phyloP scores from a whole-genome alignment of 2,888 invertebrate genomes.

The Cheilosia variabilis region DNA sequence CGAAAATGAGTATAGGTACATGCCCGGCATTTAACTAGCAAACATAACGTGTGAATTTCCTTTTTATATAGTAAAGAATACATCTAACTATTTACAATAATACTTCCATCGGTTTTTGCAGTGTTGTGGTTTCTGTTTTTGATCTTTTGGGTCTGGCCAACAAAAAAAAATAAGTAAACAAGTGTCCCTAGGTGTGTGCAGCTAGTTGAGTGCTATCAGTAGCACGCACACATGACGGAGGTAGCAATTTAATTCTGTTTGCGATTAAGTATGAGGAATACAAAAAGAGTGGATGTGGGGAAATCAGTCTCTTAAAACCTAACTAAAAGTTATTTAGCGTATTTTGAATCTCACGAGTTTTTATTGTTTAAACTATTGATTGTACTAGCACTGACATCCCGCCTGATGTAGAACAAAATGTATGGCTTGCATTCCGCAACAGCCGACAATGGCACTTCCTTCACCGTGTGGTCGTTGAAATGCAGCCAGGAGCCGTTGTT shows the following conservation, averaged over 20 bases:
- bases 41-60: slow-evolving; percentile 20
- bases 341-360: slow-evolving; percentile 70
- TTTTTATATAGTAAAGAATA: slow-evolving; percentile 29
- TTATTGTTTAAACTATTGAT: slow-evolving; percentile 66
- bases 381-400: slow-evolving; percentile 83
- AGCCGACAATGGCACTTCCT: slow-evolving; percentile 85
- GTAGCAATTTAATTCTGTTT: slow-evolving; percentile 41
- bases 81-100: slow-evolving; percentile 68
- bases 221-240: slow-evolving; percentile 4
- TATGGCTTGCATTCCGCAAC: slow-evolving; percentile 93
- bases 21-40: slow-evolving; percentile 35
- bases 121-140: neutral
- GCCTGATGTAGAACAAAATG: slow-evolving; percentile 92
- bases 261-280: slow-evolving; percentile 21
- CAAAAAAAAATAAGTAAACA: neutral
- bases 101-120: slow-evolving; percentile 67
- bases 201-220: slow-evolving; percentile 5
- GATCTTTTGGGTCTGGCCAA: no score
- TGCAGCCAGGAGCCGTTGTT: slow-evolving; percentile 93
- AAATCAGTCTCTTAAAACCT: slow-evolving; percentile 76
- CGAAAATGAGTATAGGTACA: neutral
- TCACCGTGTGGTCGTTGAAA: slow-evolving; percentile 94
- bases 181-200: slow-evolving; percentile 9
- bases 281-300: slow-evolving; percentile 51
- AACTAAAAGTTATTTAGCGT: slow-evolving; percentile 65